Evolutionary conservation across 2,888 invertebrate species (phyloP).

Genomic region (Cosmia pyralina): DNA sequence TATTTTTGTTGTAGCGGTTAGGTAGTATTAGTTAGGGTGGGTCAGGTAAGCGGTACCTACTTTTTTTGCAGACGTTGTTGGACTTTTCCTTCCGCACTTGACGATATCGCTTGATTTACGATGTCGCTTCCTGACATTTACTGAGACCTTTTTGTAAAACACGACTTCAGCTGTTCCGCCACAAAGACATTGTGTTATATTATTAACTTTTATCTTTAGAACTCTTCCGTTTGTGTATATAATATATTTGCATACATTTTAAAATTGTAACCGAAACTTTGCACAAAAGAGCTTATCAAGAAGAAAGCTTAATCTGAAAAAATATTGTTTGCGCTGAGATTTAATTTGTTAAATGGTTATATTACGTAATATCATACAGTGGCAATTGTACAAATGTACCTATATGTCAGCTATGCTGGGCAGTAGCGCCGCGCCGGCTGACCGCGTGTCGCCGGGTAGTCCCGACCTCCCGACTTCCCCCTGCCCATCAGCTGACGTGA

Average conservation of each 20-base stretch:
- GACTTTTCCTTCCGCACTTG: slow-evolving; percentile 72
- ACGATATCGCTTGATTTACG: slow-evolving; percentile 81
- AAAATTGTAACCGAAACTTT: slow-evolving; percentile 3
- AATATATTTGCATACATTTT: slow-evolving; percentile 23
- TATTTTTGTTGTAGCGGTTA: slow-evolving; percentile 25
- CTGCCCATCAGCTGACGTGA: slow-evolving; percentile 53
- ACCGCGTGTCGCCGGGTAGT: slow-evolving; percentile 61
- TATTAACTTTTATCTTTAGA: slow-evolving; percentile 43
- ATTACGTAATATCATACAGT: slow-evolving; percentile 37
- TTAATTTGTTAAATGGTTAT: slow-evolving; percentile 24
- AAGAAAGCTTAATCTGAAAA: slow-evolving; percentile 13
- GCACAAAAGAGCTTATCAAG: slow-evolving; percentile 7
- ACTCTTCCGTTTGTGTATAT: slow-evolving; percentile 16
- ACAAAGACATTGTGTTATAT: slow-evolving; percentile 49
- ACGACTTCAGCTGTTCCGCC: slow-evolving; percentile 56
- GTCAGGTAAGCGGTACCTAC: slow-evolving; percentile 64
- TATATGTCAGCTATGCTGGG: slow-evolving; percentile 45
- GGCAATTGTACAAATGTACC: slow-evolving; percentile 32
- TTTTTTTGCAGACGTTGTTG: slow-evolving; percentile 71
- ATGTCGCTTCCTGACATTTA: slow-evolving; percentile 74
- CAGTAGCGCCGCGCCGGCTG: slow-evolving; percentile 70
- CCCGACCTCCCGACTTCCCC: slow-evolving; percentile 44
- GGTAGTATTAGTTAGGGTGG: slow-evolving; percentile 35
- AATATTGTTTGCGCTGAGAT: slow-evolving; percentile 10
- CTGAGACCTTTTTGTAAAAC: slow-evolving; percentile 70